These are phyloP conservation scores for Trypoxylon attenuatum DNA, from an alignment of 2,888 invertebrate genomes.

Conservation along the genomic window DNA sequence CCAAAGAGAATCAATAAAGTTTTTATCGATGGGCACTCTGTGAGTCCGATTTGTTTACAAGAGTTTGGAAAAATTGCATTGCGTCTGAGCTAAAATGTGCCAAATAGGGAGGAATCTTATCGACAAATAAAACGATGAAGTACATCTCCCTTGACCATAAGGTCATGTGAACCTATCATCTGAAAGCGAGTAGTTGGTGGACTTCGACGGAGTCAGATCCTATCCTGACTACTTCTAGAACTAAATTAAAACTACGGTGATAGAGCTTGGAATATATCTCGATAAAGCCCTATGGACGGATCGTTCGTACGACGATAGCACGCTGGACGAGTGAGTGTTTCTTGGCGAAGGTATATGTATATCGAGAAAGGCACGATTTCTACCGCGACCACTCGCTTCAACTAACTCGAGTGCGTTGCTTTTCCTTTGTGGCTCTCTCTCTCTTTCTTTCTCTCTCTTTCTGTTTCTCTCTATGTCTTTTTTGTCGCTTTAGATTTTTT, in stretches of 20 bases:
- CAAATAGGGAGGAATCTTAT: too few relatives aligned
- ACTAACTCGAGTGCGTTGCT: neutral
- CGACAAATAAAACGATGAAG: neutral
- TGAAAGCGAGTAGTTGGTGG: neutral
- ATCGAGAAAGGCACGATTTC: slow-evolving; percentile 67
- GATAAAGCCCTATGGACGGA: slow-evolving; percentile 73
- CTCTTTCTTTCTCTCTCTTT: neutral
- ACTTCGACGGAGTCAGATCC: neutral
- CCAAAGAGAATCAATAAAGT: too few relatives aligned
- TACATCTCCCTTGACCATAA: neutral
- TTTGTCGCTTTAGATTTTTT: too few relatives aligned
- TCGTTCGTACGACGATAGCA: slow-evolving; percentile 68
- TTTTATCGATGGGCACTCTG: too few relatives aligned
- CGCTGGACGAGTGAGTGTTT: slow-evolving; percentile 67
- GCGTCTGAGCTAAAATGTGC: too few relatives aligned
- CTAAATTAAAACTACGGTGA: slow-evolving; percentile 59
- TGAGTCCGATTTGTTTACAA: too few relatives aligned
- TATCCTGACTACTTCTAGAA: neutral
- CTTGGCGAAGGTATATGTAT: slow-evolving; percentile 60
- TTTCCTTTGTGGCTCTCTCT: neutral
- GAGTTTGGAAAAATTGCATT: too few relatives aligned
- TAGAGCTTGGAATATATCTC: slow-evolving; percentile 69
- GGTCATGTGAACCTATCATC: neutral
- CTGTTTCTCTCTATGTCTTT: too few relatives aligned
- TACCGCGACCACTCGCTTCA: slow-evolving; percentile 31